Percentiles rank a stretch among this genome's conserved stretches.
phyloP scores from a whole-genome alignment of 2,797 vertebrate genomes.

The Hybognathus amarus region DNA sequence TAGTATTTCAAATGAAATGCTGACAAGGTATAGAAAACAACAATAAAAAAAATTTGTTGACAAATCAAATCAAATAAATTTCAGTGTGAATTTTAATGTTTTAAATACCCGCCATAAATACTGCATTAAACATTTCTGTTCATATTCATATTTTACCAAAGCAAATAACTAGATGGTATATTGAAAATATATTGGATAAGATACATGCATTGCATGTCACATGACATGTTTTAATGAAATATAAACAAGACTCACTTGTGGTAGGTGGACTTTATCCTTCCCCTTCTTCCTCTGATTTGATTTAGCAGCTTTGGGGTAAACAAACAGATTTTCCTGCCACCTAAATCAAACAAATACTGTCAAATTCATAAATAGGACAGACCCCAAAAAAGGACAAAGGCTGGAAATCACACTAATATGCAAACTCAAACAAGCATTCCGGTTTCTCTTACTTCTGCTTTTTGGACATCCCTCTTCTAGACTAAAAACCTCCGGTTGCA shows the following conservation, averaged over 20 bases:
- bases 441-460: slow-evolving; percentile 52
- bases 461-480: slow-evolving; percentile 38
- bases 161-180: not conserved
- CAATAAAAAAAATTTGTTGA: not conserved
- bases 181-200: not conserved
- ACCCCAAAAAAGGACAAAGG: not conserved
- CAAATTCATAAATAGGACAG: not conserved
- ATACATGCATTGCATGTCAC: not conserved
- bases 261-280: slow-evolving; percentile 15
- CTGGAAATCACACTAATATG: not conserved
- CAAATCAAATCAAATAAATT: not conserved
- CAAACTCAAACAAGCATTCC: not conserved
- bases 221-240: not conserved
- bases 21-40: not conserved
- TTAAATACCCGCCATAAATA: no score
- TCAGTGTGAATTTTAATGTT: no score
- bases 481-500: slow-evolving; percentile 13
- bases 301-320: slow-evolving; percentile 45
- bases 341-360: slow-evolving; percentile 41
- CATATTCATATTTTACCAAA: not conserved
- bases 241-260: slow-evolving; percentile 24
- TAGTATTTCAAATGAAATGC: not conserved
- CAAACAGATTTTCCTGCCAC: slow-evolving; percentile 51
- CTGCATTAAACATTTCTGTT: not conserved
- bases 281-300: slow-evolving; percentile 50